phyloP scores from a whole-genome alignment of 92 coral and sea anemone species.

The Porites lobata region DNA sequence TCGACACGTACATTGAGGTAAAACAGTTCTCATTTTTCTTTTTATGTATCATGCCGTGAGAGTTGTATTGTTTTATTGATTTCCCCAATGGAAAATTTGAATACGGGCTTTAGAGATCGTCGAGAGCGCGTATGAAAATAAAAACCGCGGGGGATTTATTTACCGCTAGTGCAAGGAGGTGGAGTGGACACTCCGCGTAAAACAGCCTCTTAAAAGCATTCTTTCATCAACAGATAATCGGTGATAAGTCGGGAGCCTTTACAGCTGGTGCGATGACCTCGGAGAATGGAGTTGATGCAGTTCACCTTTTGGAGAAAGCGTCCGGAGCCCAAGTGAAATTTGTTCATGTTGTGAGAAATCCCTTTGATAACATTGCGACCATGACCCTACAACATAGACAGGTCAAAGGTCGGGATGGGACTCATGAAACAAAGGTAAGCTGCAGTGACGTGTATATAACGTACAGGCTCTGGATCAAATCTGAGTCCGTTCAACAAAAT shows the following conservation, averaged over 20 bases:
- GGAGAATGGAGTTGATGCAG: not conserved
- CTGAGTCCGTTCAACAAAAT: not conserved
- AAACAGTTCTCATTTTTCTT: not conserved
- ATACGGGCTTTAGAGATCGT: no score
- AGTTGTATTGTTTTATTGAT: no score
- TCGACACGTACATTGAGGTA: conserved; percentile 32
- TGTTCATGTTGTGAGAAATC: conserved; percentile 65
- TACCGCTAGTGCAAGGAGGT: no score
- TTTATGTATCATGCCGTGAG: no score
- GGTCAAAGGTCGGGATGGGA: not conserved
- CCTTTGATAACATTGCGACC: conserved; percentile 61
- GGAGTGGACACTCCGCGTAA: no score
- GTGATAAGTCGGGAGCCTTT: conserved; percentile 53
- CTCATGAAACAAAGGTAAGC: conserved; percentile 23
- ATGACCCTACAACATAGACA: conserved; percentile 25
- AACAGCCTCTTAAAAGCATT: not conserved
- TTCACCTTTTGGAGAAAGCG: not conserved
- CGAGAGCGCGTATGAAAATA: no score
- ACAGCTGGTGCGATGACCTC: conserved; percentile 3
- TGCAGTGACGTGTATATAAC: not conserved
- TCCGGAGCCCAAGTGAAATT: conserved; percentile 33
- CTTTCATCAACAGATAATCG: conserved; percentile 36
- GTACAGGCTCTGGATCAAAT: no score
- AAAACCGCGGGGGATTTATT: no score
- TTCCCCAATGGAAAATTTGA: no score